A percentile compares a stretch with the other conserved stretches of the same genome.
phyloP scores from a whole-genome alignment of 2,113 vertebrate genomes.

The Hiodon alosoides region DNA sequence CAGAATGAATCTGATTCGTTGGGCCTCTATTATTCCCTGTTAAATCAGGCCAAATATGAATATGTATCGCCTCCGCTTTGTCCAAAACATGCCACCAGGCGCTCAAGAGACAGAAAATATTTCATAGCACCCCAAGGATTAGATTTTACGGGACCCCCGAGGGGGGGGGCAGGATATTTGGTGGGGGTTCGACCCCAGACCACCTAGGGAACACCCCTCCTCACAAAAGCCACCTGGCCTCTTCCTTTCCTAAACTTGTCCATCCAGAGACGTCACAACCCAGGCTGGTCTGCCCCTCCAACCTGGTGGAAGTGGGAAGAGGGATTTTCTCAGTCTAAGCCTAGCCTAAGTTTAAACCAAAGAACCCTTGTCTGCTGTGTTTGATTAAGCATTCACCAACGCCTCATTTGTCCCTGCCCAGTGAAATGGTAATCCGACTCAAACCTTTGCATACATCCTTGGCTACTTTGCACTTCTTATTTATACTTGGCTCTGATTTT shows the following conservation, averaged over 20 bases:
- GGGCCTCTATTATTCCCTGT: conserved; percentile 10
- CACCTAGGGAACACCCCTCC: too few species aligned
- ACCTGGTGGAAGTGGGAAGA: too few species aligned
- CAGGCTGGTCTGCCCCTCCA: too few species aligned
- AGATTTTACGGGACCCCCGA: not conserved
- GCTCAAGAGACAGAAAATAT: not conserved
- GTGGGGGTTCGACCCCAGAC: not conserved
- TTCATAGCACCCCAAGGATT: not conserved
- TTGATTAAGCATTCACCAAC: not conserved
- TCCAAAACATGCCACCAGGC: conserved; percentile 6
- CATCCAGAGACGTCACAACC: too few species aligned
- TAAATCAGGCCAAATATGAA: conserved; percentile 10
- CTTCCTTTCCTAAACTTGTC: too few species aligned
- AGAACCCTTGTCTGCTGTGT: not conserved
- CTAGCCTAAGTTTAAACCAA: too few species aligned
- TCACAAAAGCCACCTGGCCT: too few species aligned
- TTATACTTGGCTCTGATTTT: too few species aligned
- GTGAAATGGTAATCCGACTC: conserved; percentile 21
- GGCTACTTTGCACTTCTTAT: not conserved
- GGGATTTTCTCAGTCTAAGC: not conserved
- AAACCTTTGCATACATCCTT: conserved; percentile 25
- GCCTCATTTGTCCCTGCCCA: not conserved
- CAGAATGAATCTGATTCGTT: conserved; percentile 25
- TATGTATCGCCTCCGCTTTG: conserved; percentile 7
- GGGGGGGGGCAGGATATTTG: not conserved